Conservation (phyloP, 2,888 invertebrate species). For the Rhagophthalmus giganteus region DNA sequence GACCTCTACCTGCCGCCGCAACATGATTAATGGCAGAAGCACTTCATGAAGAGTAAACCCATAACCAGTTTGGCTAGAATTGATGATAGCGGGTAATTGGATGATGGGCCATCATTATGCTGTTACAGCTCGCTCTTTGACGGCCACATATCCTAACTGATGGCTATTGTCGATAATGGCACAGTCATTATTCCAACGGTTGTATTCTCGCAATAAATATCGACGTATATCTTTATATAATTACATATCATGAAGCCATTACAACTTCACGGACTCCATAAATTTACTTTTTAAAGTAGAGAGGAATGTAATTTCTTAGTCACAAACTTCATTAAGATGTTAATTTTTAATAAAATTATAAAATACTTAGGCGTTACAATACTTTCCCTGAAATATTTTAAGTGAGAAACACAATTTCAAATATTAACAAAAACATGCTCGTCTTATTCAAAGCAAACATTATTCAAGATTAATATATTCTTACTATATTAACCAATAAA, state of each 20-base stretch:
- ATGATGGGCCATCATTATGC: conserved; percentile 52
- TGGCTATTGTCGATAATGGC: conserved; percentile 49
- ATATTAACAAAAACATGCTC: background rate
- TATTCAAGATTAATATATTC: background rate
- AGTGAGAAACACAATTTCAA: background rate
- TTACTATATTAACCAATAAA: too few species aligned
- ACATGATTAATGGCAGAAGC: conserved; percentile 48
- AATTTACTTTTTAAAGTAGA: conserved; percentile 29
- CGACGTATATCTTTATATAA: conserved; percentile 31
- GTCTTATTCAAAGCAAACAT: background rate
- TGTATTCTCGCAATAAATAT: conserved; percentile 40
- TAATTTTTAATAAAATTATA: background rate
- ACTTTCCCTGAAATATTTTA: too few species aligned
- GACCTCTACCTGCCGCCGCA: conserved; percentile 37
- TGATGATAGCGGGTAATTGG: conserved; percentile 54
- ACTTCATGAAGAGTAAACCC: conserved; percentile 42
- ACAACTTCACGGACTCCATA: conserved; percentile 21
- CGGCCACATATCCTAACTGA: conserved; percentile 47
- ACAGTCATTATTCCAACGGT: conserved; percentile 45
- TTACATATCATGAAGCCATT: conserved; percentile 25
- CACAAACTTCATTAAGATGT: background rate
- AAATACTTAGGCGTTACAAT: background rate
- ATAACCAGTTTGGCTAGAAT: conserved; percentile 49
- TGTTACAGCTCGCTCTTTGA: conserved; percentile 50
- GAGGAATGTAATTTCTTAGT: background rate